Conservation (phyloP, 2,888 invertebrate genomes). For the Leptogaster cylindrica region DNA sequence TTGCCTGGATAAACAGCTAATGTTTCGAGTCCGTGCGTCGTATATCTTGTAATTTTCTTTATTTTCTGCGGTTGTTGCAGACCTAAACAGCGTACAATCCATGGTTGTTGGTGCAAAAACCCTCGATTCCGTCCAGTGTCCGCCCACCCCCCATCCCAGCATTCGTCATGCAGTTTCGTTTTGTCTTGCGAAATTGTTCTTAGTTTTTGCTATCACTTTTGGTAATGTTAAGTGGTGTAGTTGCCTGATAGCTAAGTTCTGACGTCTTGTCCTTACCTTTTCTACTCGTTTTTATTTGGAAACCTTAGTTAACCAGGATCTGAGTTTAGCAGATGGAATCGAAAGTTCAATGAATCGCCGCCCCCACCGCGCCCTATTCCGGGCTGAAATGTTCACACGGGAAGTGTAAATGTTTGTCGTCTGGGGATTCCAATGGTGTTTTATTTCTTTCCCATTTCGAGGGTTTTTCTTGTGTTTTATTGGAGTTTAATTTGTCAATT, state of each 20-base stretch:
- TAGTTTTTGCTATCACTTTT: constrained; percentile 7
- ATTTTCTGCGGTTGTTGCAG: background rate
- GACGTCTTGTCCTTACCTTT: background rate
- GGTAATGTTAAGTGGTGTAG: constrained; percentile 28
- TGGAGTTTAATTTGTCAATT: too few relatives aligned
- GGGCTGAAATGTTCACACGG: too few relatives aligned
- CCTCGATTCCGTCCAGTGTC: constrained; percentile 9
- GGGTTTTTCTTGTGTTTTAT: too few relatives aligned
- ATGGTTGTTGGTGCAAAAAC: constrained; percentile 9
- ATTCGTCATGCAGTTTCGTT: constrained; percentile 30
- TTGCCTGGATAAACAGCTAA: too few relatives aligned
- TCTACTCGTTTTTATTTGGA: background rate
- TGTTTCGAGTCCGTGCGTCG: too few relatives aligned
- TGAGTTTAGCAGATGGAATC: constrained; percentile 8
- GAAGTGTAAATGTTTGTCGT: too few relatives aligned
- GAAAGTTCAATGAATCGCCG: constrained; percentile 2
- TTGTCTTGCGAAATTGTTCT: constrained; percentile 18
- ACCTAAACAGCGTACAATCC: background rate
- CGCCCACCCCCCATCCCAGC: background rate
- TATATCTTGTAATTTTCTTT: too few relatives aligned
- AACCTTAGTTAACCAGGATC: background rate
- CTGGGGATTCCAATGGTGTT: too few relatives aligned
- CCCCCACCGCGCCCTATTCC: too few relatives aligned
- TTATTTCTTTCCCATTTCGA: too few relatives aligned
- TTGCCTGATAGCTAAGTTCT: constrained; percentile 3